Conservation (phyloP, 2,113 vertebrate genomes). For the Pygoscelis antarcticus region DNA sequence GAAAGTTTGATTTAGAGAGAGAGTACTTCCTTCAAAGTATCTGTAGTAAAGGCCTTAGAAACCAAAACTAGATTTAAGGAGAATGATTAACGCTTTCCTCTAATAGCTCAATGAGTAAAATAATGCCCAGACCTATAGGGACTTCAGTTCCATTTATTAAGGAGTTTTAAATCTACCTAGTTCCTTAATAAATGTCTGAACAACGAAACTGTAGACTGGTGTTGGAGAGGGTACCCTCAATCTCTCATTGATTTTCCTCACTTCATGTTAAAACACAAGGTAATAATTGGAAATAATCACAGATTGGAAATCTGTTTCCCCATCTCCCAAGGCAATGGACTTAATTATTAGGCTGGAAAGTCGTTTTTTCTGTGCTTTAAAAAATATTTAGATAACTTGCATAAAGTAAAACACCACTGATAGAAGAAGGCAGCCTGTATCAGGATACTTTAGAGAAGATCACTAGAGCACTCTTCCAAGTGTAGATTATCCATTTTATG, state of each 20-base stretch:
- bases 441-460: not conserved
- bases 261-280: not conserved
- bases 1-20: not conserved
- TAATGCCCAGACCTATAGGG: not conserved
- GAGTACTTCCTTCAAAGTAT: not conserved
- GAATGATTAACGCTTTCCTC: accelerated
- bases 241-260: not conserved
- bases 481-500: not conserved
- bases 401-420: not conserved
- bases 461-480: not conserved
- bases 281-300: not conserved
- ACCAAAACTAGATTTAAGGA: not conserved
- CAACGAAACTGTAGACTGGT: not conserved
- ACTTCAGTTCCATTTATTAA: not conserved
- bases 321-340: not conserved
- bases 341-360: not conserved
- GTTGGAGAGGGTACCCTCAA: not conserved
- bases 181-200: not conserved
- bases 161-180: not conserved
- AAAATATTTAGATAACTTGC: not conserved
- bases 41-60: not conserved
- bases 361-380: not conserved
- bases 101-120: not conserved
- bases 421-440: not conserved
- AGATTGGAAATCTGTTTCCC: not conserved